Percentiles rank a stretch among this genome's conserved stretches.
Conservation (phyloP, 2,113 vertebrate species). For the Lampris megalopsis region DNA sequence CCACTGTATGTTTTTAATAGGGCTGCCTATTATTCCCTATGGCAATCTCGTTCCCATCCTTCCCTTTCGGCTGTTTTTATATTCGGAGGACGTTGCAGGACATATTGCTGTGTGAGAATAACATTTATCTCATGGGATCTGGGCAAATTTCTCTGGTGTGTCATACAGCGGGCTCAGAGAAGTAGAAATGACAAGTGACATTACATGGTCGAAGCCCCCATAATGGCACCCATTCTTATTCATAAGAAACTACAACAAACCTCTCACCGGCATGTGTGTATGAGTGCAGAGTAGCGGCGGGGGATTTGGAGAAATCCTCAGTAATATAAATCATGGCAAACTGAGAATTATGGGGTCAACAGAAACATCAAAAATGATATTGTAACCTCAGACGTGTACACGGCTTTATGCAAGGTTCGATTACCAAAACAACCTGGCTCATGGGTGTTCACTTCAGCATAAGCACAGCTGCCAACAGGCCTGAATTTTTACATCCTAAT, state of each 20-base stretch:
- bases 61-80: slow-evolving; percentile 49
- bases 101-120: slow-evolving; percentile 60
- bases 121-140: slow-evolving; percentile 70
- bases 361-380: slow-evolving; percentile 48
- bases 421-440: background rate
- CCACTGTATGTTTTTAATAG: slow-evolving; percentile 69
- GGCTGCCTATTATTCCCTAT: slow-evolving; percentile 50
- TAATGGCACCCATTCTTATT: slow-evolving; percentile 75
- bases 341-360: slow-evolving; percentile 62
- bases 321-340: slow-evolving; percentile 58
- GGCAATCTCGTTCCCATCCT: slow-evolving; percentile 60
- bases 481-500: slow-evolving; percentile 64
- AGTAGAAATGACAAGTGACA: slow-evolving; percentile 68
- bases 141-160: slow-evolving; percentile 65
- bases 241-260: slow-evolving; percentile 54
- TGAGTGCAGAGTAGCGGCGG: slow-evolving; percentile 41
- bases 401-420: slow-evolving; percentile 19
- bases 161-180: slow-evolving; percentile 39
- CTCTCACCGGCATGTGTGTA: slow-evolving; percentile 50
- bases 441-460: slow-evolving; percentile 39
- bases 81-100: slow-evolving; percentile 63
- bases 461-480: slow-evolving; percentile 24
- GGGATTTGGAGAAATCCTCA: slow-evolving; percentile 50
- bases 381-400: slow-evolving; percentile 22
- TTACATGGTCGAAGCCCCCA: slow-evolving; percentile 65